Conservation (phyloP, 1,140 invertebrate genomes). For the Lycorma delicatula region DNA sequence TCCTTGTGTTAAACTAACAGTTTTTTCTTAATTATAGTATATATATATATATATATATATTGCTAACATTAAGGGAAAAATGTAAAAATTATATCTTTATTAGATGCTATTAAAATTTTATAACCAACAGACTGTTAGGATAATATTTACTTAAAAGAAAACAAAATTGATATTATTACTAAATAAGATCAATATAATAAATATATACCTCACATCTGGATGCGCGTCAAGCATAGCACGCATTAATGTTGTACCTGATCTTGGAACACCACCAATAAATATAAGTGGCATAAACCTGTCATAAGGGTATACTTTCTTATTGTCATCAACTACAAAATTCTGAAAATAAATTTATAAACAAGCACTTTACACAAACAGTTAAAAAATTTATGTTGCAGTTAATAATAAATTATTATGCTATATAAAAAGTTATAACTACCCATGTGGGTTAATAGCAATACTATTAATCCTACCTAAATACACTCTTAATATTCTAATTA, state of each 20-base stretch:
- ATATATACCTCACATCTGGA: constrained; percentile 80
- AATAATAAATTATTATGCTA: not conserved
- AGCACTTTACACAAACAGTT: not conserved
- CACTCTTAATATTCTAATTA: not conserved
- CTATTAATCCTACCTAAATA: not conserved
- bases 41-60: too few species aligned
- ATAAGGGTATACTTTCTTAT: constrained; percentile 60
- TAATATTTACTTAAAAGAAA: too few species aligned
- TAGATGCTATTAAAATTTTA: too few species aligned
- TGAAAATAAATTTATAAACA: constrained; percentile 34
- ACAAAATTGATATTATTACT: not conserved
- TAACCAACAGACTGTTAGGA: too few species aligned
- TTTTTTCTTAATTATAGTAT: too few species aligned
- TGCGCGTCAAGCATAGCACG: constrained; percentile 97
- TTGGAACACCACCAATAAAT: constrained; percentile 94
- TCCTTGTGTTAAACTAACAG: too few species aligned
- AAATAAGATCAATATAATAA: not conserved
- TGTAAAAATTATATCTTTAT: too few species aligned
- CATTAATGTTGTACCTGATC: constrained; percentile 94
- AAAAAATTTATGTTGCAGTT: not conserved
- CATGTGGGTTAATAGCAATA: not conserved
- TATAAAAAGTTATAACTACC: not conserved
- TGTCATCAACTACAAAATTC: constrained; percentile 52
- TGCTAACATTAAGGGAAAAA: too few species aligned
- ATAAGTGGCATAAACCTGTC: constrained; percentile 85